Base-by-base conservation (phyloP, 2,797 vertebrate genomes). In the Falco peregrinus region DNA sequence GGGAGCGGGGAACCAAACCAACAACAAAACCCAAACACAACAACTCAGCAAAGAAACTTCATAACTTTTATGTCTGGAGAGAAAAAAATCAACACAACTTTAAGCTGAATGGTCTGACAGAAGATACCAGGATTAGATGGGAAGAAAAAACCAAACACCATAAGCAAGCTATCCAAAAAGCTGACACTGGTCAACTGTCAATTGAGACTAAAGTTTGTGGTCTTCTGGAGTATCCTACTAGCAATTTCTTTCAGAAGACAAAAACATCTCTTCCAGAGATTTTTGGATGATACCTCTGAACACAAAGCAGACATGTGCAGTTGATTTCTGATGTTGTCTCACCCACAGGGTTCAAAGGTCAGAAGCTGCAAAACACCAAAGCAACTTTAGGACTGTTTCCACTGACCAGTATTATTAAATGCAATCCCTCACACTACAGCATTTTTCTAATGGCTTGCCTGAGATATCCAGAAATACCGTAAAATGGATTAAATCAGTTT, bases 61-160 rank as follows among this genome's bases (percentile, higher is more conserved):
- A 0, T 45, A 69, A 89, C 37, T 68, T 80, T 26, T 48, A 68
- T 37, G 20, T 28, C 61, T 33, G 3, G 5, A 71, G 13, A 21
- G 16, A 10, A 33, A 82, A 63, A 43, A 56, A 56, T 31, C 43
- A 56, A 47, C 47, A 47, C n/a, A 45, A 9, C 13, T 88, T 54
- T 13, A 50, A 70, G 1, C 0, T 51, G 51, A 76, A 69, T n/a
- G 6, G 87, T 48, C 24, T 61, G 48, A 78, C n/a, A 87, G 24
- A 69, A 94, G 22, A 15, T 45, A 71, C 0, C 31, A 31, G 16
- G 14, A 76, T 76, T 50, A 79, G 15, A 79, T 16, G 5, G 6
- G 31, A 33, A 61, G 20, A 57, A 22, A 1, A 10, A 31, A 65
- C 0, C n/a, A 35, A 73, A 0, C 11, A 43, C 17, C 2, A 0